Evolutionary conservation across 2,113 vertebrate species (phyloP).

Genomic region (Nettapus auritus): DNA sequence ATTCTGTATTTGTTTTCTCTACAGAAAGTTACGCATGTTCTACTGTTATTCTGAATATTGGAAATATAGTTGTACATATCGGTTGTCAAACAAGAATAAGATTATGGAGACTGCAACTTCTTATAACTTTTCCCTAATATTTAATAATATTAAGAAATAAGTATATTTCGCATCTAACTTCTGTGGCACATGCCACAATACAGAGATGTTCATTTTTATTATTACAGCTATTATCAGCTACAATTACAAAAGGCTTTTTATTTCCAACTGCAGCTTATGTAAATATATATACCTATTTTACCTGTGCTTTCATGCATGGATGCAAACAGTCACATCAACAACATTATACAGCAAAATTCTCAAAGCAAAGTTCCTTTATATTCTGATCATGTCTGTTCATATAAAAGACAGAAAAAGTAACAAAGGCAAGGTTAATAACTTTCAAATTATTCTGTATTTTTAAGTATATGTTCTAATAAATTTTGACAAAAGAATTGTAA

Average conservation of each 20-base stretch:
- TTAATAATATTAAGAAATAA: neutral
- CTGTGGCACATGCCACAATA: neutral
- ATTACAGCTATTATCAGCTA: neutral
- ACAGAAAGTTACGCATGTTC: neutral
- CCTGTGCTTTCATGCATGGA: neutral
- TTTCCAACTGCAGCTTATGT: accelerated
- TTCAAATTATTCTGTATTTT: neutral
- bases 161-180: neutral
- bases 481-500: neutral
- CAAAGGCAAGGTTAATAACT: neutral
- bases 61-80: too few species aligned
- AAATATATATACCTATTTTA: neutral
- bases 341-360: neutral
- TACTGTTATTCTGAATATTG: neutral
- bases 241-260: neutral
- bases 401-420: neutral
- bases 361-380: neutral
- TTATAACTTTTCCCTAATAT: neutral
- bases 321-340: neutral
- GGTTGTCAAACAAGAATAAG: too few species aligned
- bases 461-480: neutral
- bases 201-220: neutral
- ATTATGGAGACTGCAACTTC: neutral
- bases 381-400: neutral
- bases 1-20: neutral